Evolutionary conservation across 1,140 invertebrate species (phyloP).

Genomic region (Panulirus ornatus): DNA sequence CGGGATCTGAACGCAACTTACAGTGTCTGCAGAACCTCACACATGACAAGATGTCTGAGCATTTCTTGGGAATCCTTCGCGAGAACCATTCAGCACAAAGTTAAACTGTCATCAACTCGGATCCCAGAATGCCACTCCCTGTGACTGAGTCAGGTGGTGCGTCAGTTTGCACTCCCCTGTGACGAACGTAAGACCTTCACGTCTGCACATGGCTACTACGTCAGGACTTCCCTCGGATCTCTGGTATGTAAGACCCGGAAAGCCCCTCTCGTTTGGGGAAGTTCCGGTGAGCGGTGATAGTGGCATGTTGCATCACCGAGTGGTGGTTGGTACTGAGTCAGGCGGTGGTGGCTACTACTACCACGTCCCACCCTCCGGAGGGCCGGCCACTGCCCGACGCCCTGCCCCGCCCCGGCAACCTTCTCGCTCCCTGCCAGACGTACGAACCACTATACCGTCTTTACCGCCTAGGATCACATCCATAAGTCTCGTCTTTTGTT

Average conservation of each 20-base stretch:
- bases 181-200: neutral
- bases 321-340: neutral
- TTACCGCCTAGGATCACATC: too few species aligned
- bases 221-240: neutral
- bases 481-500: too few species aligned
- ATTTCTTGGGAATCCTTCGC: neutral
- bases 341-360: neutral
- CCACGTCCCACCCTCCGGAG: too few species aligned
- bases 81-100: neutral
- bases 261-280: neutral
- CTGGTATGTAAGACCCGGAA: slow-evolving; percentile 1
- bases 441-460: neutral
- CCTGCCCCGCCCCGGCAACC: neutral
- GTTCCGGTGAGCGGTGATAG: neutral
- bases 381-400: neutral
- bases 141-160: neutral
- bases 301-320: neutral
- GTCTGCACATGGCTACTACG: neutral
- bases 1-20: neutral
- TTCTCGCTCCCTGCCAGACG: neutral
- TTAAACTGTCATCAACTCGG: too few species aligned
- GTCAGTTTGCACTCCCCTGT: neutral
- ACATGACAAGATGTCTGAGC: neutral
- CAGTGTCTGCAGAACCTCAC: neutral
- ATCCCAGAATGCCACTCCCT: neutral